Evolutionary conservation across 2,888 invertebrate species (phyloP).

Genomic region (Caenorhabditis wallacei): DNA sequence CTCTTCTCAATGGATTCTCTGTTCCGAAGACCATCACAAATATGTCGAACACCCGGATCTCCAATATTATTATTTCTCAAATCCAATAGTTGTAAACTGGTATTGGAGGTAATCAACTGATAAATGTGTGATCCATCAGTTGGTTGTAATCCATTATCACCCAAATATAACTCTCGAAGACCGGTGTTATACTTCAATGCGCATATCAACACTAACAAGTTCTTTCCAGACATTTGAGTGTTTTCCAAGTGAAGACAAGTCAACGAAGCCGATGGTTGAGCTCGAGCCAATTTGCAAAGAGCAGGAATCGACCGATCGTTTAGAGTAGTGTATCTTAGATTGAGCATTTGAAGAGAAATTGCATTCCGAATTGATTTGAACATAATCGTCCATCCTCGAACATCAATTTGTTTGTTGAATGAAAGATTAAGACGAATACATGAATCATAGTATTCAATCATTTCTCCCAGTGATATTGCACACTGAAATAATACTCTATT

Average conservation of each 20-base stretch:
- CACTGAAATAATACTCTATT: conserved; percentile 83
- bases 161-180: conserved; percentile 86
- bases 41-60: conserved; percentile 88
- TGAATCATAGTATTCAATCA: conserved; percentile 94
- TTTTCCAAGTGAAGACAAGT: conserved; percentile 90
- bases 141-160: conserved; percentile 89
- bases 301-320: conserved; percentile 85
- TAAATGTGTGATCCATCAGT: conserved; percentile 90
- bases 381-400: conserved; percentile 91
- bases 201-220: conserved; percentile 87
- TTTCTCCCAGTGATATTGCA: conserved; percentile 91
- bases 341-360: conserved; percentile 87
- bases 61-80: conserved; percentile 87
- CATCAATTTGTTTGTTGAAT: conserved; percentile 89
- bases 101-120: conserved; percentile 89
- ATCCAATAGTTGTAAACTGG: conserved; percentile 89
- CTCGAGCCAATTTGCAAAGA: conserved; percentile 87
- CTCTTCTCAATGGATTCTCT: conserved; percentile 85
- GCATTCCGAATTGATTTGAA: conserved; percentile 90
- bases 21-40: conserved; percentile 89
- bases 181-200: conserved; percentile 89
- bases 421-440: conserved; percentile 89
- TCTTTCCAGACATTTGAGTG: conserved; percentile 88
- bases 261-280: conserved; percentile 86
- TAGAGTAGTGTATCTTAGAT: conserved; percentile 87